phyloP scores from a whole-genome alignment of 2,888 invertebrate species.

The Trachelus stipa region DNA sequence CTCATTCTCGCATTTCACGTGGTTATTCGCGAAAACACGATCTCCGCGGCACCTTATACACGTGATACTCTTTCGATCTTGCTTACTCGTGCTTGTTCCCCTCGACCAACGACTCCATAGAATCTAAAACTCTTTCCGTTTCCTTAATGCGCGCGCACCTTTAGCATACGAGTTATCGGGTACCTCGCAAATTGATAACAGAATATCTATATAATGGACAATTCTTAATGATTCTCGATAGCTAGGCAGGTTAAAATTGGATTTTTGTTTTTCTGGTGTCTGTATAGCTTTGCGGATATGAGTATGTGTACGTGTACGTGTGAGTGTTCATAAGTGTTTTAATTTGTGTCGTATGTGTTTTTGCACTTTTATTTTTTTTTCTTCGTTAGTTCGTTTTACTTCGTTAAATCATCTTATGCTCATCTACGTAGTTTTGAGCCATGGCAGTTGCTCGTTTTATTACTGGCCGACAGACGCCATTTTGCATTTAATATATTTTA shows the following conservation, averaged over 20 bases:
- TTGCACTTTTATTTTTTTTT: slow-evolving; percentile 4
- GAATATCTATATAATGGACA: slow-evolving; percentile 41
- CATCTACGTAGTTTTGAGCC: slow-evolving; percentile 57
- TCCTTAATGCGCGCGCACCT: background rate
- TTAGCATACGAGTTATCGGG: background rate
- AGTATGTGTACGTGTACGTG: background rate
- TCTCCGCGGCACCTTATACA: background rate
- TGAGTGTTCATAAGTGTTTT: background rate
- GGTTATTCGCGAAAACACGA: background rate
- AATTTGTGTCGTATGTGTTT: background rate
- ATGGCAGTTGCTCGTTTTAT: slow-evolving; percentile 64
- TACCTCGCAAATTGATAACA: background rate
- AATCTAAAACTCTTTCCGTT: background rate
- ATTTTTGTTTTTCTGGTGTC: slow-evolving; percentile 29
- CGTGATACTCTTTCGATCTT: background rate
- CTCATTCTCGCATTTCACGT: background rate
- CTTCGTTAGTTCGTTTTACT: slow-evolving; percentile 1
- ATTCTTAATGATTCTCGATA: slow-evolving; percentile 45
- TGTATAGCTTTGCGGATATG: background rate
- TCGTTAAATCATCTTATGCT: slow-evolving; percentile 38
- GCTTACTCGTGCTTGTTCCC: background rate
- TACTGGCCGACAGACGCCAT: slow-evolving; percentile 60
- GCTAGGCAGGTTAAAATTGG: slow-evolving; percentile 59
- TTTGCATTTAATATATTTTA: slow-evolving; percentile 22
- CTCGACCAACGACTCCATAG: background rate